Percentiles rank a stretch among this genome's conserved stretches.
These are phyloP conservation scores for Drosophila auraria DNA, from an alignment of 1,140 invertebrate species.

Conservation along the genomic window DNA sequence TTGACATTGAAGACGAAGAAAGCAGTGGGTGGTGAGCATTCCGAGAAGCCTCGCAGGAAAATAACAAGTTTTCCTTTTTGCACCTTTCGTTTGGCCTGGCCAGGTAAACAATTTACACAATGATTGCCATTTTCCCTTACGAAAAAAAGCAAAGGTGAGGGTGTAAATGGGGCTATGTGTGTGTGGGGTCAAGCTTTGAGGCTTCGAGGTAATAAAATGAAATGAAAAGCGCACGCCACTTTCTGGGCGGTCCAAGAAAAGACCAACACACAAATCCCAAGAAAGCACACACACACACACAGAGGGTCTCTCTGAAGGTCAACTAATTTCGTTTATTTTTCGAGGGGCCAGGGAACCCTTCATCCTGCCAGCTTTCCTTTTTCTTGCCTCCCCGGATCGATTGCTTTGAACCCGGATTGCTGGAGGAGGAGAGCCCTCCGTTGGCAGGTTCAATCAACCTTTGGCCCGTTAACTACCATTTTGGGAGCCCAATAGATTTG, in stretches of 20 bases:
- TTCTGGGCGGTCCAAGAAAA: conserved; percentile 47
- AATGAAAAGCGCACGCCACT: conserved; percentile 74
- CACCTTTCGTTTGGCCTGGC: conserved; percentile 50
- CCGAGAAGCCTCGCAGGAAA: conserved; percentile 52
- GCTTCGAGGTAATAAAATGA: conserved; percentile 63
- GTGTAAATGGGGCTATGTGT: conserved; percentile 11
- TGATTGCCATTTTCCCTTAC: conserved; percentile 58
- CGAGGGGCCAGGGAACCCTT: conserved; percentile 13
- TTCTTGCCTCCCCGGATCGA: conserved; percentile 47
- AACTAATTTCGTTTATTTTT: conserved; percentile 75
- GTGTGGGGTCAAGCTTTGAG: conserved; percentile 53
- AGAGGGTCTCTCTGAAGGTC: conserved; percentile 64
- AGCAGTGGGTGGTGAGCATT: conserved; percentile 27
- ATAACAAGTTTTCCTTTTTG: conserved; percentile 55
- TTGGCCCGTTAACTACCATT: conserved; percentile 39
- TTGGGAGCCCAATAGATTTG: conserved; percentile 57
- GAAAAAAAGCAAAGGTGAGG: not conserved
- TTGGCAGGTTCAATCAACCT: conserved; percentile 74
- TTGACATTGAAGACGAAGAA: conserved; percentile 65
- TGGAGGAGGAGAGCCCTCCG: not conserved
- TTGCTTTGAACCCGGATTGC: conserved; percentile 53
- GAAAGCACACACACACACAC: conserved; percentile 38
- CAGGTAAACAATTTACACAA: conserved; percentile 70
- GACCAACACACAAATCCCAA: conserved; percentile 56
- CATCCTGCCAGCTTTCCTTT: not conserved